Base-by-base conservation (phyloP, 2,888 invertebrate genomes). In the Siphlonurus alternatus region DNA sequence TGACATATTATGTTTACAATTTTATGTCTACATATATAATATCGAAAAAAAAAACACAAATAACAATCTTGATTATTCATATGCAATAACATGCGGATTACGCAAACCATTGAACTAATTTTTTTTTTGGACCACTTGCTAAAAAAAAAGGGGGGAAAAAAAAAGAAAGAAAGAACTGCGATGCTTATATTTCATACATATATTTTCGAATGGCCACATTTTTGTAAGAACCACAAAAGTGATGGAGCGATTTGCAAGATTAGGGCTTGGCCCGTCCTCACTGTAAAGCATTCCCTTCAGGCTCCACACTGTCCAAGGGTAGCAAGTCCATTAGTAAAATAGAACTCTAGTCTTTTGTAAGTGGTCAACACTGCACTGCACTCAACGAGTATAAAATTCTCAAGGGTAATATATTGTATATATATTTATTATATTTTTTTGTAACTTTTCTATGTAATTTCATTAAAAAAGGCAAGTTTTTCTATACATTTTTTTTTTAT, bases 41-140 rank as follows among this genome's bases (percentile, higher is more conserved):
- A 59, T 56, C 59, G 51, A 38, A 63, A 10, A 62, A 25, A 25
- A 25, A 25, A 59, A 59, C 63, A 63, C 59, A 63, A 56, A 63
- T 38, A 63, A 63, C 63, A 63, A 63, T 63, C 63, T 56, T n/a
- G 25, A 63, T 59, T 56, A 56, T 59, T 59, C 59, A 63, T 59
- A 63, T 63, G 63, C 63, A 63, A 59, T 63, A 63, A 56, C 63
- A 63, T 63, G 59, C 56, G 59, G 59, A 63, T 59, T 59, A 63
- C 59, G 59, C 63, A 59, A 63, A 59, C 63, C 63, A 63, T 56
- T 63, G 63, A 63, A 63, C 25, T 56, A 63, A n/a, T 63, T 59
- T 63, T 23, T 59, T 59, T 56, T 25, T 59, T 63, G 63, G 63
- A 63, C 63, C 59, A 59, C 56, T 63, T 61, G 25, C 25, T 56